Conservation (phyloP, 2,888 invertebrate genomes). For the Napeogenes inachia region DNA sequence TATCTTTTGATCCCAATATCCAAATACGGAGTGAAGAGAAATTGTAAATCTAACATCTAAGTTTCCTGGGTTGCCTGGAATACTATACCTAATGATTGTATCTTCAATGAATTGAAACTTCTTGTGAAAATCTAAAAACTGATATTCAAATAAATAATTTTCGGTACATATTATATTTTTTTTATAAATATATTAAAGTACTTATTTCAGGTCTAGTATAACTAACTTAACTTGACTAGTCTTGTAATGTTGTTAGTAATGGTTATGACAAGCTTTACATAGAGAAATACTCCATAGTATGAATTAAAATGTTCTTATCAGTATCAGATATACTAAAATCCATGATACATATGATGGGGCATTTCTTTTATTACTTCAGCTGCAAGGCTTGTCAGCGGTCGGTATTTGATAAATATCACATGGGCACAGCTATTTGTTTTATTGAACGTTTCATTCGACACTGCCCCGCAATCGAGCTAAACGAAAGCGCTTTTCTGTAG, state of each 20-base stretch:
- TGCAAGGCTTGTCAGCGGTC: neutral
- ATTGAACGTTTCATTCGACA: constrained; percentile 3
- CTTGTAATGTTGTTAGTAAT: too few species aligned
- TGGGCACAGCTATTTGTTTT: neutral
- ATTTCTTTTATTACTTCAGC: too few species aligned
- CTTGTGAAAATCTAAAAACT: neutral
- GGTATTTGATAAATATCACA: neutral
- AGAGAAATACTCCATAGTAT: too few species aligned
- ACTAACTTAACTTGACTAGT: too few species aligned
- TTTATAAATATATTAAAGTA: too few species aligned
- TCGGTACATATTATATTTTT: too few species aligned
- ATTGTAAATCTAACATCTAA: constrained; percentile 20
- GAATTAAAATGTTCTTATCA: too few species aligned
- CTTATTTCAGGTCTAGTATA: too few species aligned
- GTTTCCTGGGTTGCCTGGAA: constrained; percentile 12
- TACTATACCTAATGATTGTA: neutral
- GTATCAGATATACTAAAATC: too few species aligned
- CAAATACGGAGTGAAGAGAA: constrained; percentile 10
- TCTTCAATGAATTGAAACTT: constrained; percentile 1
- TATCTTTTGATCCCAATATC: constrained; percentile 1
- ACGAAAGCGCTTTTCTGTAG: neutral
- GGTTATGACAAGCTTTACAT: too few species aligned
- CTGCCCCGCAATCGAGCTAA: constrained; percentile 1
- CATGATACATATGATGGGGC: too few species aligned
- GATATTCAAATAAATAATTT: neutral